These are phyloP conservation scores for Pangasius sanitwongsei DNA, from an alignment of 2,797 vertebrate genomes.

Conservation along the genomic window DNA sequence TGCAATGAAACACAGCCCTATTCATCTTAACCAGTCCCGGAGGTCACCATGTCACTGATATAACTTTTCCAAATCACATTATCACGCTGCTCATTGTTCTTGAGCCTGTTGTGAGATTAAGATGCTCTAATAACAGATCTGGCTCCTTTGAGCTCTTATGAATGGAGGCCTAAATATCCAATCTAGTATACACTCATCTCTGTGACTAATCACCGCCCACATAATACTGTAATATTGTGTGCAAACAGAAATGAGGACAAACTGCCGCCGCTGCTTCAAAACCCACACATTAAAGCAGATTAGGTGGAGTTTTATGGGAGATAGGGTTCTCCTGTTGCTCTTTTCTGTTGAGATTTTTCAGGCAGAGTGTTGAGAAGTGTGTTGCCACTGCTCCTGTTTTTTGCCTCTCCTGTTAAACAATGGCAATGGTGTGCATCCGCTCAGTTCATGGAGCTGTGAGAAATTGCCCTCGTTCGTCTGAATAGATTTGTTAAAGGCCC, in stretches of 20 bases:
- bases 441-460: constrained; percentile 73
- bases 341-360: constrained; percentile 60
- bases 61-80: constrained; percentile 40
- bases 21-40: constrained; percentile 40
- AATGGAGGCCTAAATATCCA: constrained; percentile 59
- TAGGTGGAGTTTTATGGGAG: constrained; percentile 76
- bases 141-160: constrained; percentile 49
- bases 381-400: constrained; percentile 15
- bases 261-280: constrained; percentile 70
- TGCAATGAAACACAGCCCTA: constrained; percentile 28
- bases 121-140: constrained; percentile 53
- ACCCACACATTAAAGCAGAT: constrained; percentile 80
- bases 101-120: constrained; percentile 48
- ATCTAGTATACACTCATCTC: constrained; percentile 55
- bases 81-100: constrained; percentile 48
- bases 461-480: constrained; percentile 75
- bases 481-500: constrained; percentile 92
- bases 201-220: constrained; percentile 55
- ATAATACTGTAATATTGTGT: constrained; percentile 59
- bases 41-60: constrained; percentile 24
- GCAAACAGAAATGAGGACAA: constrained; percentile 55
- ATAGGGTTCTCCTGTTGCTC: constrained; percentile 76
- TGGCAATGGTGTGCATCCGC: constrained; percentile 26
- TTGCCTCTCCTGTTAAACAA: constrained; percentile 43
- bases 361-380: constrained; percentile 43